Evolutionary conservation across 2,797 vertebrate species (phyloP).

Genomic region (Sciurus vulgaris): DNA sequence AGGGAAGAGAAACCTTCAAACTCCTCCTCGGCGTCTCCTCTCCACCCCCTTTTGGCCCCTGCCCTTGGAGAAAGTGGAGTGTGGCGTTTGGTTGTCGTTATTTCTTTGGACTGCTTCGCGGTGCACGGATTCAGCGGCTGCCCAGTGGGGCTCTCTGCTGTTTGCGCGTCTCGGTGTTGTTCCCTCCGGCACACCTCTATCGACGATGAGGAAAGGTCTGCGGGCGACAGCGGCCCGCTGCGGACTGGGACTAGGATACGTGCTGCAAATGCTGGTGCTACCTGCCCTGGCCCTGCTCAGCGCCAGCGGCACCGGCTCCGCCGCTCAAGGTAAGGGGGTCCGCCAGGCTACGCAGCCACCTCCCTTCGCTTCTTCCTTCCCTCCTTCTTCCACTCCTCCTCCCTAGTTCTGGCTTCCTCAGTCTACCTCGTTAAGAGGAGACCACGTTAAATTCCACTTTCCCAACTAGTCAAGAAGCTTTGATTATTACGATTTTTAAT

Average conservation of each 20-base stretch:
- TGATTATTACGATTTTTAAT: neutral
- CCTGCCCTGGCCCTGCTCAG: constrained; percentile 91
- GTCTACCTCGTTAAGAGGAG: neutral
- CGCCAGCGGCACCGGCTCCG: constrained; percentile 89
- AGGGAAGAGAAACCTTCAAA: constrained; percentile 68
- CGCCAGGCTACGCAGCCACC: constrained; percentile 42
- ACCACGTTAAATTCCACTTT: constrained; percentile 67
- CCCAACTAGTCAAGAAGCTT: constrained; percentile 56
- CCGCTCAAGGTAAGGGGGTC: constrained; percentile 93
- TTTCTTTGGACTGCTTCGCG: constrained; percentile 39
- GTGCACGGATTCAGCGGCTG: constrained; percentile 46
- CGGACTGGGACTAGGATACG: constrained; percentile 90
- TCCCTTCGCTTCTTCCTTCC: constrained; percentile 12
- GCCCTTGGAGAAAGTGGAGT: constrained; percentile 78
- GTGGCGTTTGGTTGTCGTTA: neutral
- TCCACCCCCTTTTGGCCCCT: constrained; percentile 65
- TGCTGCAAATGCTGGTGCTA: constrained; percentile 89
- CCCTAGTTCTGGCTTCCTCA: neutral
- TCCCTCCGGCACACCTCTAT: constrained; percentile 61
- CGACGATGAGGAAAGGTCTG: constrained; percentile 91
- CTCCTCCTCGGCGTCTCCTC: constrained; percentile 69
- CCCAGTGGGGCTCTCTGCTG: constrained; percentile 47
- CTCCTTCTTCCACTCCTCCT: neutral
- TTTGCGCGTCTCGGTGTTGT: constrained; percentile 78
- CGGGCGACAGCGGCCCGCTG: constrained; percentile 89